Percentiles rank a stretch among this genome's conserved stretches.
These are phyloP conservation scores for Gambusia yucatana DNA, from an alignment of 2,797 vertebrate species.

Conservation along the genomic window DNA sequence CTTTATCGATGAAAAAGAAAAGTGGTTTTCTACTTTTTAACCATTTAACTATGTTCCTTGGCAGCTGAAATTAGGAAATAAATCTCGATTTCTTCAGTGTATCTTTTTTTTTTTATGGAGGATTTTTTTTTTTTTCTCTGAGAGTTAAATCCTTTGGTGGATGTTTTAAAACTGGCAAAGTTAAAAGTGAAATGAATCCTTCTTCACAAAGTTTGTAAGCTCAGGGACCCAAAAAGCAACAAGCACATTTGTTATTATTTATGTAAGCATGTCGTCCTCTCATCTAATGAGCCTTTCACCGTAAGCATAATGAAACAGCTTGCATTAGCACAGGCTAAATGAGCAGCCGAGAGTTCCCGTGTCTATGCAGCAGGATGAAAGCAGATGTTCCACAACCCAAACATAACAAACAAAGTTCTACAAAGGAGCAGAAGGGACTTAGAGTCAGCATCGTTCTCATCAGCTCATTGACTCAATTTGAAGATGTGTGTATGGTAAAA, in stretches of 20 bases:
- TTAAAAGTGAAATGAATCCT: conserved; percentile 42
- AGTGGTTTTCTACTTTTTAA: neutral
- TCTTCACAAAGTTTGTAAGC: conserved; percentile 55
- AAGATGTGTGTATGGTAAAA: conserved; percentile 60
- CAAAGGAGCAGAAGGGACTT: conserved; percentile 54
- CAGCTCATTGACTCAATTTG: conserved; percentile 69
- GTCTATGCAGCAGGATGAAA: conserved; percentile 71
- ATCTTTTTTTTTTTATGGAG: neutral
- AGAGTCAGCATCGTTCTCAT: conserved; percentile 61
- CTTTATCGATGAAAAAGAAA: conserved; percentile 14
- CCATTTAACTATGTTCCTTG: conserved; percentile 7
- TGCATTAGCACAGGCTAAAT: conserved; percentile 78
- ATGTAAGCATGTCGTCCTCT: conserved; percentile 76
- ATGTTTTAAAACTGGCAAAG: conserved; percentile 24
- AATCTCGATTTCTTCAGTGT: neutral
- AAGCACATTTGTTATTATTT: conserved; percentile 76
- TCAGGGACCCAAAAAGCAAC: conserved; percentile 63
- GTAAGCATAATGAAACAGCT: conserved; percentile 75
- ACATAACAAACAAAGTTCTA: conserved; percentile 51
- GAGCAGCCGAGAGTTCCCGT: conserved; percentile 70
- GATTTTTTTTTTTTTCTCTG: neutral
- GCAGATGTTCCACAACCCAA: conserved; percentile 76
- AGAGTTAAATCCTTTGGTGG: conserved; percentile 24
- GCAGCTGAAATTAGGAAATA: neutral
- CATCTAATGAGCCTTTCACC: conserved; percentile 80